Conservation (phyloP, 2,113 vertebrate species). For the Hippoglossus stenolepis region DNA sequence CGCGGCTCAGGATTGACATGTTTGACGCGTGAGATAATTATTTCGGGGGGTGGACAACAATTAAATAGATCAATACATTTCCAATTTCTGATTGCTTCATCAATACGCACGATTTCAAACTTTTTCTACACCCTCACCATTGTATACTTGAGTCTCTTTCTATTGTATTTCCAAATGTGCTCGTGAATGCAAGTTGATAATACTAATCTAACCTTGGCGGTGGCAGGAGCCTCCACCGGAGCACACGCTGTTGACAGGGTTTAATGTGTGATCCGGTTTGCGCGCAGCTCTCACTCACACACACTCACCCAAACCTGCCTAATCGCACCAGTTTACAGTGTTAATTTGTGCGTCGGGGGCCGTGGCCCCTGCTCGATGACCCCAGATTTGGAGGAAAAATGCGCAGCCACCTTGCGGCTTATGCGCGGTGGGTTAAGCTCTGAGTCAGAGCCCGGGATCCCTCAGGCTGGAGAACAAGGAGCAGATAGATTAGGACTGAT, state of each 20-base stretch:
- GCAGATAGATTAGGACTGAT: constrained; percentile 76
- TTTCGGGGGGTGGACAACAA: not conserved
- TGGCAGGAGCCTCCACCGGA: constrained; percentile 28
- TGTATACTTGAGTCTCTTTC: not conserved
- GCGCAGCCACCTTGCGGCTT: constrained; percentile 72
- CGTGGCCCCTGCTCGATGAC: constrained; percentile 52
- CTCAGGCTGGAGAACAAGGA: constrained; percentile 71
- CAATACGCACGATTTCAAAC: constrained; percentile 20
- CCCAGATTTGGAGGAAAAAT: constrained; percentile 54
- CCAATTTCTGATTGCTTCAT: not conserved
- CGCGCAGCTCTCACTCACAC: constrained; percentile 35
- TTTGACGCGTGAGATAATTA: constrained; percentile 9
- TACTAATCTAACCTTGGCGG: constrained; percentile 63
- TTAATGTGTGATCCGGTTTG: constrained; percentile 55
- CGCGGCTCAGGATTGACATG: constrained; percentile 42
- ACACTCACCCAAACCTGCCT: constrained; percentile 6
- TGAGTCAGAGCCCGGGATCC: constrained; percentile 66
- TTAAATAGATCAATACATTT: not conserved
- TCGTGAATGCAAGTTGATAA: not conserved
- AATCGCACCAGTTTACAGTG: constrained; percentile 18
- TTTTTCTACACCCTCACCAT: constrained; percentile 7
- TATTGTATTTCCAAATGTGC: not conserved
- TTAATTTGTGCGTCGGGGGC: not conserved
- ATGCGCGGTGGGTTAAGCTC: constrained; percentile 66
- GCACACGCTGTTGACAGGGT: constrained; percentile 55